Conservation (phyloP, 2,113 vertebrate species). For the Sander vitreus region DNA sequence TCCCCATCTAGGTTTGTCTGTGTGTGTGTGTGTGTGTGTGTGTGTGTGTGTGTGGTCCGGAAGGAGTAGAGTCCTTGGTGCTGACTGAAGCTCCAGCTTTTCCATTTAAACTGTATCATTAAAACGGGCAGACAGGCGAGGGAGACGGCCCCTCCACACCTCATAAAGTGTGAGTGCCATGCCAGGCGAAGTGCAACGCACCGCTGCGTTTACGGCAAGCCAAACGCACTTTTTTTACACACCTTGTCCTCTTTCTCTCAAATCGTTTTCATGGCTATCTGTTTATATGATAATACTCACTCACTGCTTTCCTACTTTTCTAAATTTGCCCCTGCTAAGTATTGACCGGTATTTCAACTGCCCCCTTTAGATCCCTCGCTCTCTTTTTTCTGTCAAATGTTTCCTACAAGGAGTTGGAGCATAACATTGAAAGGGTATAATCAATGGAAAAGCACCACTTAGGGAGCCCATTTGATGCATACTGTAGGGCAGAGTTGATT, state of each 20-base stretch:
- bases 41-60: conserved; percentile 25
- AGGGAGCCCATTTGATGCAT: conserved; percentile 80
- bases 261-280: conserved; percentile 72
- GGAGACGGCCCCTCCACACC: conserved; percentile 80
- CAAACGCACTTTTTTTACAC: conserved; percentile 73
- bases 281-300: conserved; percentile 77
- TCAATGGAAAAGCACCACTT: conserved; percentile 82
- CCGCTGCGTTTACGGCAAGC: conserved; percentile 70
- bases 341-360: conserved; percentile 77
- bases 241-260: conserved; percentile 71
- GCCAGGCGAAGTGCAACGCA: conserved; percentile 74
- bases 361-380: conserved; percentile 48
- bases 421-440: conserved; percentile 80
- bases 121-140: conserved; percentile 75
- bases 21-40: conserved; percentile 14
- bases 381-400: conserved; percentile 70
- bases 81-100: conserved; percentile 76
- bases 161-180: conserved; percentile 82
- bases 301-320: conserved; percentile 69
- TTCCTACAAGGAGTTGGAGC: conserved; percentile 75
- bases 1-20: neutral
- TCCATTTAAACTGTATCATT: conserved; percentile 83
- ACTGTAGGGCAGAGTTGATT: conserved; percentile 82
- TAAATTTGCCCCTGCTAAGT: conserved; percentile 68
- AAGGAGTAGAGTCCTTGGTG: conserved; percentile 75